Conservation (phyloP, 2,888 invertebrate species). For the Escarpia spicata region DNA sequence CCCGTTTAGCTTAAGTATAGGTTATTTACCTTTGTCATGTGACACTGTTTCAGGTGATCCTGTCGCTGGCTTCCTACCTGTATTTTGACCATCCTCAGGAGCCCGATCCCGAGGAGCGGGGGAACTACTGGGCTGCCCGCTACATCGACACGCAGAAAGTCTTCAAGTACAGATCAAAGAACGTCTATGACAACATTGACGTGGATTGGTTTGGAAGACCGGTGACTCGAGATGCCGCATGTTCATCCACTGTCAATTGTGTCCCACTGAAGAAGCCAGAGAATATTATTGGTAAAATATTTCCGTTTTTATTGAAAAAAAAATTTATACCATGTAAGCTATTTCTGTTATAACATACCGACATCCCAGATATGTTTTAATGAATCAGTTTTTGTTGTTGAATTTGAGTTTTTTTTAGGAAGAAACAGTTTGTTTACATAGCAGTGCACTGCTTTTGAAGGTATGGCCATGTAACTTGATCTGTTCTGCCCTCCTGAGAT, state of each 20-base stretch:
- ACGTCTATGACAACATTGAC: conserved; percentile 35
- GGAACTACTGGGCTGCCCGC: conserved; percentile 61
- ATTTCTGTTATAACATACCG: no score
- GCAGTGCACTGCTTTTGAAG: no score
- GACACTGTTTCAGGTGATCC: conserved; percentile 47
- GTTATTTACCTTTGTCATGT: no score
- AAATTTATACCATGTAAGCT: no score
- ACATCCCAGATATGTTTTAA: no score
- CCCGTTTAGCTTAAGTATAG: no score
- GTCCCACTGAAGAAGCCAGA: conserved; percentile 46
- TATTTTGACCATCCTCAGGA: conserved; percentile 55
- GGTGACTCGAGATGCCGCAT: conserved; percentile 44
- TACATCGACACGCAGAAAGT: conserved; percentile 49
- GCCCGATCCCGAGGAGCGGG: conserved; percentile 53
- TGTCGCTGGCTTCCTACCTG: conserved; percentile 47
- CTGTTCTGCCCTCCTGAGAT: no score
- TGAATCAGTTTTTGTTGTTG: no score
- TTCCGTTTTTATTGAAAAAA: no score
- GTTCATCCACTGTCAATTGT: conserved; percentile 47
- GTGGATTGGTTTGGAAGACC: conserved; percentile 47
- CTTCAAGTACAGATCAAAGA: conserved; percentile 31
- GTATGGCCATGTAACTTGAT: no score
- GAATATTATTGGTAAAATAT: conserved; percentile 55
- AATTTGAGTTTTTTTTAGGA: no score
- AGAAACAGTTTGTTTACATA: no score